Evolutionary conservation across 2,888 invertebrate genomes (phyloP), one percentile per base, ranked within the genome.

Genomic region (Lasioglossum vierecki): DNA sequence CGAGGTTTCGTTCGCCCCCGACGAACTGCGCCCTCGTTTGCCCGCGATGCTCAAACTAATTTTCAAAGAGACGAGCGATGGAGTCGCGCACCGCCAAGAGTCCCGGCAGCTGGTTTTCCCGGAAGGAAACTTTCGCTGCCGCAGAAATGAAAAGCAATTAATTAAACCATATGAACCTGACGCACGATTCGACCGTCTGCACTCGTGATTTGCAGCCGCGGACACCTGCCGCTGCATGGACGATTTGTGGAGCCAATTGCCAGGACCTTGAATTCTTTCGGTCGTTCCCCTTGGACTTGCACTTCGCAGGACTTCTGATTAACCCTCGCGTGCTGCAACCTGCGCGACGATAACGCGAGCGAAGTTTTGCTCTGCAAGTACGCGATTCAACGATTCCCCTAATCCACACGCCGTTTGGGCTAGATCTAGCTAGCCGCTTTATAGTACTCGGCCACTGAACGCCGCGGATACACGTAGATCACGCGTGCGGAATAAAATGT

Each of bases 61-160:
- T 91, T 91, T 84, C 90, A 88, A 90, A 88, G 90, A 91, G 83
- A 80, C 87, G 86, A 83, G 83, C 83, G 83, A 87, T 87, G 87
- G 86, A 87, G 87, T 86, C 86, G 86, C 79, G 86, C 75, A 83
- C 68, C 78, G 68, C 87, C 49, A 83, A 87, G 87, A 80, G 84
- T 87, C 84, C 82, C 11, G 66, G 70, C 77, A 49, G 75, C 70
- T 68, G 70, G 72, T 75, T 80, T 78, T 76, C 78, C 75, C n/a
- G n/a, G 84, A 84, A 76, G 79, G 79, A 85, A 86, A 83, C 82
- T 85, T 82, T 71, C 79, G 46, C 78, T 74, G n/a, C 35, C 77
- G 57, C 82, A 82, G 77, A 83, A 80, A 80, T 66, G 83, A 85
- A 88, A 90, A 84, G 86, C 85, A 86, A 89, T 89, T 89, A 86